Evolutionary conservation across 1,140 invertebrate species (phyloP).

Genomic region (Ephestia elutella): DNA sequence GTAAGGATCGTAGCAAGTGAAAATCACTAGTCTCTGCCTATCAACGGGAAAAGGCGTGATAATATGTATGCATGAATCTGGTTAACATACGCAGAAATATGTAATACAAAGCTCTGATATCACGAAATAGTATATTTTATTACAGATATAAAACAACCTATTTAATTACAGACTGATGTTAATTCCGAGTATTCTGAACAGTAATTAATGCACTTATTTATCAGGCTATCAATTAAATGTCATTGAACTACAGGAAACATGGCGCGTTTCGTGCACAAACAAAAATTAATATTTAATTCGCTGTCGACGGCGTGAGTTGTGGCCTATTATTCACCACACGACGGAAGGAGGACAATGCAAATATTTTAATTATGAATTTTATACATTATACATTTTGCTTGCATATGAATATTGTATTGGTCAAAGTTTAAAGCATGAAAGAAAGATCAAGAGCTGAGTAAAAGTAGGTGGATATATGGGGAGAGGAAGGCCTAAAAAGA

Average conservation of each 20-base stretch:
- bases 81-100: too few species aligned
- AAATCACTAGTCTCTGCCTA: too few species aligned
- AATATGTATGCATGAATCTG: too few species aligned
- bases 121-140: too few species aligned
- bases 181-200: background rate
- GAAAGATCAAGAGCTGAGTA: too few species aligned
- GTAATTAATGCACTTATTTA: background rate
- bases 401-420: too few species aligned
- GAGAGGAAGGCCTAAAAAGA: too few species aligned
- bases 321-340: background rate
- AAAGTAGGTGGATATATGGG: too few species aligned
- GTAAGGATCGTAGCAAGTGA: too few species aligned
- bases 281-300: conserved; percentile 4
- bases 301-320: background rate
- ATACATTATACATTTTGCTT: background rate
- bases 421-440: too few species aligned
- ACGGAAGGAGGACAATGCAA: background rate
- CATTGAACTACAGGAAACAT: background rate
- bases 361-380: background rate
- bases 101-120: too few species aligned
- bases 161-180: background rate
- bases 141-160: background rate
- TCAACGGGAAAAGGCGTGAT: too few species aligned
- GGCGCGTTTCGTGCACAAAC: background rate
- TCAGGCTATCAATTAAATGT: background rate